Conservation (phyloP, 2,113 vertebrate species). For the Coryphaenoides rupestris region DNA sequence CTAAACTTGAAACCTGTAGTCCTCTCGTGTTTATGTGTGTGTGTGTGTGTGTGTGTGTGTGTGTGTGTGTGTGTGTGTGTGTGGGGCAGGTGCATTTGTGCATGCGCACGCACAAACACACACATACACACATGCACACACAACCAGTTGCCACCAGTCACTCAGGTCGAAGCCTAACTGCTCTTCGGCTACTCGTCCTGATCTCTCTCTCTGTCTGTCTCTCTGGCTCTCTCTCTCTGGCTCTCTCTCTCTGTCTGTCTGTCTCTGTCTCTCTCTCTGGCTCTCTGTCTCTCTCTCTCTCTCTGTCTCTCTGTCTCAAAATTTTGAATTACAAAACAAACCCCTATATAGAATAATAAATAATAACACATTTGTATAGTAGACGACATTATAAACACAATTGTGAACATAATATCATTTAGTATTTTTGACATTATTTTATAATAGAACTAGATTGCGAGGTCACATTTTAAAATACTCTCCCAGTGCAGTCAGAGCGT, state of each 20-base stretch:
- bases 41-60: conserved; percentile 11
- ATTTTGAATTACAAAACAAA: too few relatives aligned
- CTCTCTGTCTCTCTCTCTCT: too few relatives aligned
- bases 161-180: neutral
- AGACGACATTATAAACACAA: too few relatives aligned
- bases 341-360: too few relatives aligned
- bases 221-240: conserved; percentile 5
- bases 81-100: neutral
- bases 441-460: too few relatives aligned
- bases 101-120: conserved; percentile 14
- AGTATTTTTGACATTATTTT: too few relatives aligned
- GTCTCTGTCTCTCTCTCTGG: neutral
- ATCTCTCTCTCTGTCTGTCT: neutral
- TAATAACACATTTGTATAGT: too few relatives aligned
- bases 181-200: conserved; percentile 13
- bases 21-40: neutral
- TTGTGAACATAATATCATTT: too few relatives aligned
- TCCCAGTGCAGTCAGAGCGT: too few relatives aligned
- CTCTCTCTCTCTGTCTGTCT: neutral
- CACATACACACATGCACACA: conserved; percentile 21
- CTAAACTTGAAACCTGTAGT: conserved; percentile 1
- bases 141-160: conserved; percentile 49
- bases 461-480: too few relatives aligned
- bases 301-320: neutral
- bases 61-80: neutral